Evolutionary conservation across 1,140 invertebrate species (phyloP).

Genomic region (Drosophila lacteicornis): DNA sequence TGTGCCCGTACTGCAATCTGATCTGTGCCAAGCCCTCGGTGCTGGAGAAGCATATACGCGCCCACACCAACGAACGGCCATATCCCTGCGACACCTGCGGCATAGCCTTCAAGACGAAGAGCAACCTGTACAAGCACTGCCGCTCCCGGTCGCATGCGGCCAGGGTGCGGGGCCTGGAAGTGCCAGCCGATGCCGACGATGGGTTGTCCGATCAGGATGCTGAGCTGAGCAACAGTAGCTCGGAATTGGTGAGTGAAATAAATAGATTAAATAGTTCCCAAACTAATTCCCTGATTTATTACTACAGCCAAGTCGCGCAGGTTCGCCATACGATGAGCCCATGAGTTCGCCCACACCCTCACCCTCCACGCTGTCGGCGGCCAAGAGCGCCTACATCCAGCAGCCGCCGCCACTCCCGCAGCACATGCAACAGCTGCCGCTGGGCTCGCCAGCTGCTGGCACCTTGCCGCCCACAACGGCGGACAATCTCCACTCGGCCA

Average conservation of each 20-base stretch:
- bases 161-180: constrained; percentile 87
- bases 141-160: constrained; percentile 92
- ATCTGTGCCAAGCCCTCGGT: constrained; percentile 97
- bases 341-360: constrained; percentile 69
- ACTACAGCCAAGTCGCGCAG: constrained; percentile 71
- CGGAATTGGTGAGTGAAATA: constrained; percentile 69
- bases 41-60: constrained; percentile 95
- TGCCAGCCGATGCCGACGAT: constrained; percentile 86
- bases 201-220: constrained; percentile 86
- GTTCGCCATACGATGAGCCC: constrained; percentile 75
- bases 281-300: neutral
- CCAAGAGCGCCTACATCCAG: constrained; percentile 72
- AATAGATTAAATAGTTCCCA: rapidly evolving
- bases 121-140: constrained; percentile 96
- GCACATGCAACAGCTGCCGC: constrained; percentile 75
- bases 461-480: constrained; percentile 73
- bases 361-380: constrained; percentile 69
- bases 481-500: constrained; percentile 61
- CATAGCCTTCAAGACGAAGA: constrained; percentile 97
- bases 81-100: constrained; percentile 95
- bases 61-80: constrained; percentile 96
- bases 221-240: constrained; percentile 82
- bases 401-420: constrained; percentile 58
- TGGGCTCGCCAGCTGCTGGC: constrained; percentile 77
- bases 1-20: constrained; percentile 94